phyloP scores from a whole-genome alignment of 2,888 invertebrate species.

The Augiades crinisus region DNA sequence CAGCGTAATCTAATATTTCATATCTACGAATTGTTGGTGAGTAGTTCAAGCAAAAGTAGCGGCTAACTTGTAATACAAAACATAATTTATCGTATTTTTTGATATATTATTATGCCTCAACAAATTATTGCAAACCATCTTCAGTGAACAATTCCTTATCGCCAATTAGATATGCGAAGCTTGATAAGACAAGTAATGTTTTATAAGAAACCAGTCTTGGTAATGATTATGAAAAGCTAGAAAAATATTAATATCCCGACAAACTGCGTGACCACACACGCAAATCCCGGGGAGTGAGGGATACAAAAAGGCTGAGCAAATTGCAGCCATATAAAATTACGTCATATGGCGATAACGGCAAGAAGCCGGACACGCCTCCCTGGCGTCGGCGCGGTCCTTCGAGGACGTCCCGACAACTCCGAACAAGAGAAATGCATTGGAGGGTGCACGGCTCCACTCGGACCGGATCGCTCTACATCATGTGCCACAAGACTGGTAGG shows the following conservation, averaged over 20 bases:
- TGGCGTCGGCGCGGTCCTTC: slow-evolving; percentile 66
- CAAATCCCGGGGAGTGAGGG: background rate
- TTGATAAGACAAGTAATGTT: slow-evolving; percentile 28
- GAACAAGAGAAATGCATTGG: slow-evolving; percentile 61
- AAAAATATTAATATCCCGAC: no score
- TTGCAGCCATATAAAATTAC: slow-evolving; percentile 50
- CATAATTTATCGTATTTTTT: background rate
- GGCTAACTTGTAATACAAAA: background rate
- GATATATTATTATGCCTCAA: background rate
- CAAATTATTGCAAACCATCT: slow-evolving; percentile 29
- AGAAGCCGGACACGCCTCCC: slow-evolving; percentile 72
- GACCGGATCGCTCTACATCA: slow-evolving; percentile 65
- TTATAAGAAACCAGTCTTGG: slow-evolving; percentile 19
- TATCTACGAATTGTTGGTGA: background rate
- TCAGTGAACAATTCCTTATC: slow-evolving; percentile 34
- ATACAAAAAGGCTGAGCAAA: slow-evolving; percentile 1
- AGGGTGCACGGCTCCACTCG: slow-evolving; percentile 55
- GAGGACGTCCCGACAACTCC: slow-evolving; percentile 53
- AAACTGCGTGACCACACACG: background rate
- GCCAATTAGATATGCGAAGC: slow-evolving; percentile 23
- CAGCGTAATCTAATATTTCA: background rate
- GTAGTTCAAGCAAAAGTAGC: background rate
- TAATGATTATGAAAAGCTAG: background rate
- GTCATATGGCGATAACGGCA: slow-evolving; percentile 71
- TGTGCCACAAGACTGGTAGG: slow-evolving; percentile 74